phyloP scores from a whole-genome alignment of 2,113 vertebrate genomes.

The Carassius gibelio region DNA sequence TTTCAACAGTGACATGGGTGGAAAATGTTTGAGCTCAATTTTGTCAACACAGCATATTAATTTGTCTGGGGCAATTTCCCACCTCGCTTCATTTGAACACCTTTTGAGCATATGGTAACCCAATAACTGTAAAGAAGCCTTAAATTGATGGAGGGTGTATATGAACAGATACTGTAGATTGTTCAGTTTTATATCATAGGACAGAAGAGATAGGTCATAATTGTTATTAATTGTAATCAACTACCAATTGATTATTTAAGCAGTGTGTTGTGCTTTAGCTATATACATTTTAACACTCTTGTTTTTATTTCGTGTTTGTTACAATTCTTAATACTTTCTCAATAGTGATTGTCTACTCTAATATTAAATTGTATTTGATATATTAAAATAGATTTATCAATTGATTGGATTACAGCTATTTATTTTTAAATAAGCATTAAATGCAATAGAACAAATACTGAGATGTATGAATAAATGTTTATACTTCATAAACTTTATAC shows the following conservation, averaged over 20 bases:
- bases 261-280: neutral
- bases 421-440: too few species aligned
- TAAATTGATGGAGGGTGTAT: neutral
- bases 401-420: too few species aligned
- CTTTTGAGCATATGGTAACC: neutral
- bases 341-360: neutral
- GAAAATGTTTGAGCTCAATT: neutral
- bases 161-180: neutral
- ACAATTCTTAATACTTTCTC: neutral
- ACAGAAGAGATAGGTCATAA: neutral
- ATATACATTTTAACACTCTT: too few species aligned
- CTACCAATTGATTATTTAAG: neutral
- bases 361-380: neutral
- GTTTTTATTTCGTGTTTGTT: neutral
- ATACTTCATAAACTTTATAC: too few species aligned
- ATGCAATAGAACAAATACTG: too few species aligned
- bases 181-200: neutral
- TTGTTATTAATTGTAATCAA: neutral
- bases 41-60: constrained; percentile 9
- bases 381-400: too few species aligned
- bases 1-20: constrained; percentile 22
- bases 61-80: constrained; percentile 7
- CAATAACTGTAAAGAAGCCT: neutral
- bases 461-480: too few species aligned
- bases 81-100: neutral